Conservation (phyloP, 2,888 invertebrate genomes). For the Chloromyia formosa region DNA sequence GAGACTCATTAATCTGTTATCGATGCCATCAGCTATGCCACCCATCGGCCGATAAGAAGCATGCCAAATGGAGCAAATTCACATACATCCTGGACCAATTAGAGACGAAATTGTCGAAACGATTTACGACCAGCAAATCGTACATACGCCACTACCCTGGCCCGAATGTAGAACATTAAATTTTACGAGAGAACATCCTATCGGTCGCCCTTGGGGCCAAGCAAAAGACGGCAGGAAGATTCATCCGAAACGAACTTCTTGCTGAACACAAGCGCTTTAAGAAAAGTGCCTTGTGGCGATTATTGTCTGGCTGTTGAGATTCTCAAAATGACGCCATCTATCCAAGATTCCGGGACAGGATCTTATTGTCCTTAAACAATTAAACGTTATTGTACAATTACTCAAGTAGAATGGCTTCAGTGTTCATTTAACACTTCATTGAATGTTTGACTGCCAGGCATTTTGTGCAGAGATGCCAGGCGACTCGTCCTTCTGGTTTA, state of each 20-base stretch:
- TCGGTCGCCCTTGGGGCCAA: background rate
- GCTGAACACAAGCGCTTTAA: background rate
- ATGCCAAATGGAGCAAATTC: background rate
- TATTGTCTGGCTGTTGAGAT: background rate
- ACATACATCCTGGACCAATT: background rate
- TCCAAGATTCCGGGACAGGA: background rate
- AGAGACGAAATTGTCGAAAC: background rate
- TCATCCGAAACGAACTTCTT: background rate
- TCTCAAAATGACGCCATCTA: background rate
- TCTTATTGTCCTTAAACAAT: slow-evolving; percentile 12
- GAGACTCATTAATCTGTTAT: background rate
- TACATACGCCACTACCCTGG: background rate
- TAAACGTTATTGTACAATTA: slow-evolving; percentile 14
- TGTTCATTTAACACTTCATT: slow-evolving; percentile 2
- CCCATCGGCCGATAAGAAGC: background rate
- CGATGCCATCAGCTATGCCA: background rate
- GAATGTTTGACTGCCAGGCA: background rate
- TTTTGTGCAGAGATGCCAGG: background rate
- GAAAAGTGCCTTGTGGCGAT: background rate
- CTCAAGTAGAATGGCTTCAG: slow-evolving; percentile 3
- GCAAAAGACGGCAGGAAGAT: background rate
- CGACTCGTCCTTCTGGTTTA: too few relatives aligned
- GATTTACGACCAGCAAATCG: slow-evolving; percentile 8
- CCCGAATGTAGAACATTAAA: background rate
- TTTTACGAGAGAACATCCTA: background rate